Evolutionary conservation across 1,140 invertebrate genomes (phyloP), one percentile per base, ranked within the genome.

Genomic region (Phymorhynchus buccinoides): DNA sequence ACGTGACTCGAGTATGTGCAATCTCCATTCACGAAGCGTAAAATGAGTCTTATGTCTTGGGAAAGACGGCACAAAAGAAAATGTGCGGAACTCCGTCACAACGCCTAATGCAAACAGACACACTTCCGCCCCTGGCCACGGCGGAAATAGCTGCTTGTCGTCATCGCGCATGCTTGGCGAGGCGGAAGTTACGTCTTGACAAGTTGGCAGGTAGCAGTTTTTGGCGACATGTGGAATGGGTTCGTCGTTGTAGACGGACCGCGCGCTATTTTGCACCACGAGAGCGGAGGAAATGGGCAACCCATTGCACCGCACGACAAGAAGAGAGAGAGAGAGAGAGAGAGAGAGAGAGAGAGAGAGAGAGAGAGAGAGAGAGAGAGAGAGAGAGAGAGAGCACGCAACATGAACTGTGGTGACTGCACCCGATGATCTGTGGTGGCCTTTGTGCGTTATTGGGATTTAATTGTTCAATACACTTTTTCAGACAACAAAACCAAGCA

Each of bases 91-190:
- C 37, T 18, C 3, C 35, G 73, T 75, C 37, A 39, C 37, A 41
- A 27, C 37, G 9, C 37, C 37, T 75, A 41, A 75, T 75, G 35
- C 73, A 75, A 75, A 75, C 73, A 75, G 73, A 75, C 73, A 75
- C 73, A 75, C 73, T 75, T 75, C 42, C 41, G 77, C 41, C 44
- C 39, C 44, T 48, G 77, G 77, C 42, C 41, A 56, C 39, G n/a
- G 77, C 44, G 77, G 77, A 79, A 79, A 52, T 48, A 79, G 77
- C 77, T 56, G 77, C 37, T 79, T 79, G 77, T 79, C 77, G 27
- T 35, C 42, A 52, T 30, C 77, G 44, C 77, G 77, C 77, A 52
- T 79, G 77, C 37, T 41, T 56, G 77, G 14, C 77, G 18, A 79
- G 77, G 41, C 44, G 77, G 77, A 79, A 48, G 41, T 52, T 48